Evolutionary conservation across 2,113 vertebrate genomes (phyloP).

Genomic region (Chroicocephalus ridibundus): DNA sequence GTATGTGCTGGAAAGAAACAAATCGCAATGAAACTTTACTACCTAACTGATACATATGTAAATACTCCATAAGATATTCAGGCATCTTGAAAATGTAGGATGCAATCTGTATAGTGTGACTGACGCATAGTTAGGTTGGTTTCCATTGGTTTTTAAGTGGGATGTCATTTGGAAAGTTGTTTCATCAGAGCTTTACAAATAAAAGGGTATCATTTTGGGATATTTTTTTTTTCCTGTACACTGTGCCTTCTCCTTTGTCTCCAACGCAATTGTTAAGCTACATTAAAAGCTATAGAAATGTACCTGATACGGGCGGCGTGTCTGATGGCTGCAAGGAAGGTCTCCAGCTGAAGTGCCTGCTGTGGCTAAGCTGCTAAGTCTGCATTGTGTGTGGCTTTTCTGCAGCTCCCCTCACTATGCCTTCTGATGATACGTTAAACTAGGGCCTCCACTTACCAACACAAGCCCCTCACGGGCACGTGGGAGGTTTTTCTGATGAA

Average conservation of each 20-base stretch:
- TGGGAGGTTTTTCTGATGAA: not conserved
- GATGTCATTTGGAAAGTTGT: conserved; percentile 79
- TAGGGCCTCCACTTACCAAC: not conserved
- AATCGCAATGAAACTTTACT: conserved; percentile 76
- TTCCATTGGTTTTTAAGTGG: conserved; percentile 74
- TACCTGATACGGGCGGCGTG: not conserved
- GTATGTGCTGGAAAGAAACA: conserved; percentile 70
- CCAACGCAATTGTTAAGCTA: not conserved
- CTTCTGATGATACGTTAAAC: not conserved
- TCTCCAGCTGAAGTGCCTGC: not conserved
- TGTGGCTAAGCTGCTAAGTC: not conserved
- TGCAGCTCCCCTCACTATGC: not conserved
- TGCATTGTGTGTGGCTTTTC: not conserved
- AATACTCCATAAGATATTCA: conserved; percentile 74
- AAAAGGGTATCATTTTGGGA: conserved; percentile 78
- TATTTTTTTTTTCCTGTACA: conserved; percentile 49
- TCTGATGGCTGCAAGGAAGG: not conserved
- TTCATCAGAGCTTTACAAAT: conserved; percentile 83
- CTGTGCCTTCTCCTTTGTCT: conserved; percentile 55
- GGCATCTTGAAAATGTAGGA: conserved; percentile 71
- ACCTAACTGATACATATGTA: conserved; percentile 83
- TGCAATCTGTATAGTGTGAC: conserved; percentile 76
- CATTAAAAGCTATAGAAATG: not conserved
- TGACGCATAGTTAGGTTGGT: conserved; percentile 75
- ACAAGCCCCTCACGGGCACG: not conserved